Percentiles rank a stretch among this genome's conserved stretches.
phyloP scores from a whole-genome alignment of 2,888 invertebrate species.

The Chymomyza fuscimana region DNA sequence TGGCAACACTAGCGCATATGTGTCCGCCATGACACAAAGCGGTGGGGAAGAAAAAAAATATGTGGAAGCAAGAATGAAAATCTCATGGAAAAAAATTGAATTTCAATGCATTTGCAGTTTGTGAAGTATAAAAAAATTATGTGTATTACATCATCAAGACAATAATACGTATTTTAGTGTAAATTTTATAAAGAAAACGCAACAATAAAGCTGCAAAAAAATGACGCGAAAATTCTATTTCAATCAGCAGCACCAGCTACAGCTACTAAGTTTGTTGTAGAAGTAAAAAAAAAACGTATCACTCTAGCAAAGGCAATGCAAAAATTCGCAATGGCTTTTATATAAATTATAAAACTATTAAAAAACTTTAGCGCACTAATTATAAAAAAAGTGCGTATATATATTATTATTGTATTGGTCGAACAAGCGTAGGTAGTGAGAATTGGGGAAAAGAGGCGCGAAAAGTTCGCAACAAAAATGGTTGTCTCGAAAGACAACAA shows the following conservation, averaged over 20 bases:
- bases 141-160: conserved; percentile 43
- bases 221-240: conserved; percentile 72
- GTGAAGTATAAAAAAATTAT: conserved; percentile 47
- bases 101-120: conserved; percentile 40
- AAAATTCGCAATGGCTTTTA: conserved; percentile 61
- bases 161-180: conserved; percentile 53
- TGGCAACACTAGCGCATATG: neutral
- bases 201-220: conserved; percentile 52
- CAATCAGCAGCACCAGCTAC: conserved; percentile 67
- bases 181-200: conserved; percentile 25
- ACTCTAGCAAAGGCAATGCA: conserved; percentile 1
- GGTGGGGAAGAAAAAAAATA: conserved; percentile 68
- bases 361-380: conserved; percentile 14
- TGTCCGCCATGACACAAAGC: conserved; percentile 58
- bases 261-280: conserved; percentile 70
- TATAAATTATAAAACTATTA: conserved; percentile 30
- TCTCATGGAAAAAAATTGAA: conserved; percentile 54
- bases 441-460: conserved; percentile 63
- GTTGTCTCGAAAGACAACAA: conserved; percentile 80
- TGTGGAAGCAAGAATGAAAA: conserved; percentile 65
- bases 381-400: conserved; percentile 7
- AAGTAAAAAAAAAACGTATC: conserved; percentile 43
- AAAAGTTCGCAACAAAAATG: conserved; percentile 76
- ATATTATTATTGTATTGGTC: conserved; percentile 35
- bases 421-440: neutral